Base-by-base conservation (phyloP, 2,113 vertebrate species). In the Oreochromis tanganicae region DNA sequence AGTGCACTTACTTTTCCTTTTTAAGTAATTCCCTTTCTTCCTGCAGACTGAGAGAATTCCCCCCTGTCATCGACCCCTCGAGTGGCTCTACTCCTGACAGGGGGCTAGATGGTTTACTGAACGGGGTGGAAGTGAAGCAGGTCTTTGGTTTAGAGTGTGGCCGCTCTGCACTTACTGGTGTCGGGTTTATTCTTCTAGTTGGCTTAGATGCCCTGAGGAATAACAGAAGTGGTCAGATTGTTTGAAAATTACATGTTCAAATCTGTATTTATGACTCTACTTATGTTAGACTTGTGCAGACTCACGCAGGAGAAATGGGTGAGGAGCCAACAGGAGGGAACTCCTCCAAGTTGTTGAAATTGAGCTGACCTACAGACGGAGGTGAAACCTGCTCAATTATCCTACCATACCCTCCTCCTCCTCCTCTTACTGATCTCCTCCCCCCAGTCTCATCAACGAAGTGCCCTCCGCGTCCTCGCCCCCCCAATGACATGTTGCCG, bases 131-230 rank as follows among this genome's bases (percentile, higher is more conserved):
- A 71, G 98, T 99, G 95, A 99, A 99, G 90, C 98, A 99, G 66
- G 93, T 98, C 96, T 98, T 98, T 88, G 98, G 98, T 94, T 98
- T 98, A 32, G 98, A 99, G 73, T 97, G 97, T 0, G 97, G 97
- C 17, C 98, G 96, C 87, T 98, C 98, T 17, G 96, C 95, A 92
- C 98, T 98, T 87, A 99, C 98, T 27, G 98, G 98, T 13, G 99
- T 99, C 13, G 99, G 99, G 92, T 99, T 99, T 94, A 99, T 99
- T 92, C 98, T 95, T 81, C 99, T 96, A 1, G 98, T 99, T 16
- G 99, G 99, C 83, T 98, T 99, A 55, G 96, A 96, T 93, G 94
- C 95, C 92, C 98, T 99, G 93, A 78, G 92, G 93, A 21, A 66
- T 2, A 34, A 85, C 1, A 4, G 9, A 83, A 81, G 32, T 2